These are phyloP conservation scores for Austrolebias charrua DNA, from an alignment of 2,797 vertebrate species.

Conservation along the genomic window DNA sequence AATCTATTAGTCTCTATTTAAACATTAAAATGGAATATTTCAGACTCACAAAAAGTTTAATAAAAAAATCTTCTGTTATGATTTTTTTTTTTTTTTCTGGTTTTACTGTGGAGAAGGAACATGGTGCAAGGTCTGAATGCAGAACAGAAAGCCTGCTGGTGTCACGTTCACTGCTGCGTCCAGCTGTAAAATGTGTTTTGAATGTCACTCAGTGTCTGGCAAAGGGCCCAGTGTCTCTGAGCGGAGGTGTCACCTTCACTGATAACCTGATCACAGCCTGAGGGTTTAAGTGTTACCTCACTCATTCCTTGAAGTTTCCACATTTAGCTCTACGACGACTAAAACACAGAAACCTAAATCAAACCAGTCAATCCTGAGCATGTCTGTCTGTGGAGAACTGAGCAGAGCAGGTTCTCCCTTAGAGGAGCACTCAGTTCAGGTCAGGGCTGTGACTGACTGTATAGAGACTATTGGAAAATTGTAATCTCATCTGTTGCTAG, in stretches of 20 bases:
- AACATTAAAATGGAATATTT: no score
- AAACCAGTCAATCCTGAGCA: conserved; percentile 29
- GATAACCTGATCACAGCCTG: conserved; percentile 43
- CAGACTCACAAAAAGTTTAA: no score
- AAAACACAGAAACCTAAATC: conserved; percentile 28
- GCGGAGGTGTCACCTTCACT: conserved; percentile 60
- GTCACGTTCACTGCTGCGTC: conserved; percentile 40
- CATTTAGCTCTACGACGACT: conserved; percentile 29
- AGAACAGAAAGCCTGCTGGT: conserved; percentile 16
- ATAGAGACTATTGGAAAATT: conserved; percentile 19
- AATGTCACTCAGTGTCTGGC: conserved; percentile 46
- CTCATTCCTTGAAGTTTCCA: conserved; percentile 52
- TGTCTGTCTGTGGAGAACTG: conserved; percentile 8
- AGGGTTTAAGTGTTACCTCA: conserved; percentile 35
- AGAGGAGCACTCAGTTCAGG: conserved; percentile 6
- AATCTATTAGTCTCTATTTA: no score
- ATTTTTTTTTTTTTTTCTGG: not conserved
- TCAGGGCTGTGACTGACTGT: conserved; percentile 21
- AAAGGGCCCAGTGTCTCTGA: conserved; percentile 37
- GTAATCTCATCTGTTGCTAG: conserved; percentile 38
- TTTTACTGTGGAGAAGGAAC: not conserved
- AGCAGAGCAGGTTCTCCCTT: conserved; percentile 9
- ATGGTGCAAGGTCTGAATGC: conserved; percentile 3
- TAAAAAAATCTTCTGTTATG: no score
- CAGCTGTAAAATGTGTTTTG: conserved; percentile 36